Evolutionary conservation across 1,140 invertebrate species (phyloP).

Genomic region (Chlorops oryzae): DNA sequence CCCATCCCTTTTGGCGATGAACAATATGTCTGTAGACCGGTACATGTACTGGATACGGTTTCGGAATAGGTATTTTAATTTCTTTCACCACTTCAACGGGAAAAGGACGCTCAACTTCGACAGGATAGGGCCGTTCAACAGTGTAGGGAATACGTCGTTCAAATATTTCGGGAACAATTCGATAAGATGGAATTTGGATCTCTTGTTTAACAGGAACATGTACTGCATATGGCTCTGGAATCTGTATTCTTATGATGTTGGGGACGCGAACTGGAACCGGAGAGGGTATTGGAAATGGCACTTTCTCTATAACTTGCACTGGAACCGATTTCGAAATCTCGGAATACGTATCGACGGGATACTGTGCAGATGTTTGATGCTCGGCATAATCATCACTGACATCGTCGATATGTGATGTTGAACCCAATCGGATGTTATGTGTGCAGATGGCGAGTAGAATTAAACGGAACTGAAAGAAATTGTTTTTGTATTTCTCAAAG

Average conservation of each 20-base stretch:
- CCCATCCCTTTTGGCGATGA: conserved; percentile 55
- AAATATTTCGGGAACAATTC: conserved; percentile 58
- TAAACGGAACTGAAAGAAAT: too few species aligned
- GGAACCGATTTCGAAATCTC: conserved; percentile 64
- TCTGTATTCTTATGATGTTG: conserved; percentile 66
- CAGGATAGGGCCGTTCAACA: conserved; percentile 69
- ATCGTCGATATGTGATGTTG: too few species aligned
- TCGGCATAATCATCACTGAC: too few species aligned
- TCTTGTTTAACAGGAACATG: conserved; percentile 65
- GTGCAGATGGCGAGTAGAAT: too few species aligned
- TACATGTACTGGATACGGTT: conserved; percentile 72
- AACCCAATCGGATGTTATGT: too few species aligned
- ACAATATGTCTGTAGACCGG: conserved; percentile 75
- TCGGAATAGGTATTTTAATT: conserved; percentile 67
- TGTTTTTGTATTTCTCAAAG: too few species aligned
- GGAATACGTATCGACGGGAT: conserved; percentile 52
- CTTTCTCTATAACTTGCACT: conserved; percentile 67
- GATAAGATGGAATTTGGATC: conserved; percentile 67
- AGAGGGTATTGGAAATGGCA: conserved; percentile 67
- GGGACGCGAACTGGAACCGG: conserved; percentile 67
- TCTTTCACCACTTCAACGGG: conserved; percentile 71
- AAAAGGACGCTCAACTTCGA: conserved; percentile 70
- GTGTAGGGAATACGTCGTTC: conserved; percentile 70
- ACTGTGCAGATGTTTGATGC: conserved; percentile 37
- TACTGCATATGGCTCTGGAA: conserved; percentile 66